phyloP scores from a whole-genome alignment of 2,113 vertebrate species.

The Alces alces region DNA sequence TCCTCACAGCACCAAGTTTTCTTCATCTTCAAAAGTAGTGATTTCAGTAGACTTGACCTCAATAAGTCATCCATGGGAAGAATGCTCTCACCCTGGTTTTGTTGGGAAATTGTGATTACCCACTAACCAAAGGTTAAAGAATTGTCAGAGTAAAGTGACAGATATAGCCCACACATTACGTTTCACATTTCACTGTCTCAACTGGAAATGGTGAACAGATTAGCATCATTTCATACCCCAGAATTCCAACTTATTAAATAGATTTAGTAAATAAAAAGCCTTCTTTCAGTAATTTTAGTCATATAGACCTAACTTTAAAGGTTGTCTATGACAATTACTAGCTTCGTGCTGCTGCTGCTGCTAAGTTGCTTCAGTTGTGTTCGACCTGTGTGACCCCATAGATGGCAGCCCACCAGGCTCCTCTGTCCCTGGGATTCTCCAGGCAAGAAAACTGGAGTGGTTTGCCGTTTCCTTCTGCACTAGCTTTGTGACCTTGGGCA shows the following conservation, averaged over 20 bases:
- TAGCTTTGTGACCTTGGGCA: not conserved
- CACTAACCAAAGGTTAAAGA: not conserved
- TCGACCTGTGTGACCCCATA: too few relatives aligned
- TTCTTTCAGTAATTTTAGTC: not conserved
- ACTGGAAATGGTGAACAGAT: not conserved
- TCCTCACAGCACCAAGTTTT: not conserved
- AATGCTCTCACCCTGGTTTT: not conserved
- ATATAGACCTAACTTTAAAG: not conserved
- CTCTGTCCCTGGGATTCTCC: not conserved
- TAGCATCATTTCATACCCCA: not conserved
- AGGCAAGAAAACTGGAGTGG: not conserved
- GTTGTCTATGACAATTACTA: not conserved
- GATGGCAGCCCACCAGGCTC: too few relatives aligned
- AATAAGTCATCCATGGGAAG: not conserved
- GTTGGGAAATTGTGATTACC: not conserved
- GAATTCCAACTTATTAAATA: not conserved
- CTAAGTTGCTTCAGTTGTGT: not conserved
- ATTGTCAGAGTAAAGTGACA: not conserved
- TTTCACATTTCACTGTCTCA: not conserved
- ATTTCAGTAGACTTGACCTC: not conserved
- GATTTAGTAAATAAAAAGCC: not conserved
- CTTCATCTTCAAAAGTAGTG: not conserved
- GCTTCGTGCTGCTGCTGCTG: not conserved
- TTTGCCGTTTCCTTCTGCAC: not conserved
- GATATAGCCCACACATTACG: not conserved